Percentiles rank a stretch among this genome's conserved stretches.
phyloP scores from a whole-genome alignment of 2,797 vertebrate genomes.

The Lepus townsendii region DNA sequence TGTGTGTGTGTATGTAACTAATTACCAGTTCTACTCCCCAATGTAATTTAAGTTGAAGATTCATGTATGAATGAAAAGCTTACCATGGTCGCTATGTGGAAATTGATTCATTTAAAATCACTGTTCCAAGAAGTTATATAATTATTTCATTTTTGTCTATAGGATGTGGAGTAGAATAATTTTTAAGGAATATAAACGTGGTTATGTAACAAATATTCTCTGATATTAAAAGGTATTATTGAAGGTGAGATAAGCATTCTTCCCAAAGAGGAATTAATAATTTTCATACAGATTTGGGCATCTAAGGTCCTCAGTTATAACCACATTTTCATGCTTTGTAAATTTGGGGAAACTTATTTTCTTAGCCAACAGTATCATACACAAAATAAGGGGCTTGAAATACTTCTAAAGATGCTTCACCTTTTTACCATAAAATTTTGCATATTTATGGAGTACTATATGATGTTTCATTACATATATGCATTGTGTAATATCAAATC shows the following conservation, averaged over 20 bases:
- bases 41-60: background rate
- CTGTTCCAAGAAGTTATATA: background rate
- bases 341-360: constrained; percentile 41
- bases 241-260: background rate
- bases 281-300: background rate
- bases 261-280: background rate
- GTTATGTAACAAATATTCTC: constrained; percentile 10
- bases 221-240: background rate
- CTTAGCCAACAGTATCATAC: background rate
- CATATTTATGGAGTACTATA: too few species aligned
- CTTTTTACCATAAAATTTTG: too few species aligned
- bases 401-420: background rate
- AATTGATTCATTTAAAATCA: constrained; percentile 6
- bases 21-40: background rate
- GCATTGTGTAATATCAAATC: too few species aligned
- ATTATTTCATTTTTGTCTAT: constrained; percentile 40
- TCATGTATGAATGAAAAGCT: constrained; percentile 18
- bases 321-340: too few species aligned
- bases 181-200: constrained; percentile 26
- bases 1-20: background rate
- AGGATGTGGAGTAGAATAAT: background rate
- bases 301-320: too few species aligned
- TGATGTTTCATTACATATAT: too few species aligned
- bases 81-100: background rate
- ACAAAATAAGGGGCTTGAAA: background rate